Base-by-base conservation (phyloP, 1,140 invertebrate genomes). In the Pachyrhynchus sulphureomaculatus region DNA sequence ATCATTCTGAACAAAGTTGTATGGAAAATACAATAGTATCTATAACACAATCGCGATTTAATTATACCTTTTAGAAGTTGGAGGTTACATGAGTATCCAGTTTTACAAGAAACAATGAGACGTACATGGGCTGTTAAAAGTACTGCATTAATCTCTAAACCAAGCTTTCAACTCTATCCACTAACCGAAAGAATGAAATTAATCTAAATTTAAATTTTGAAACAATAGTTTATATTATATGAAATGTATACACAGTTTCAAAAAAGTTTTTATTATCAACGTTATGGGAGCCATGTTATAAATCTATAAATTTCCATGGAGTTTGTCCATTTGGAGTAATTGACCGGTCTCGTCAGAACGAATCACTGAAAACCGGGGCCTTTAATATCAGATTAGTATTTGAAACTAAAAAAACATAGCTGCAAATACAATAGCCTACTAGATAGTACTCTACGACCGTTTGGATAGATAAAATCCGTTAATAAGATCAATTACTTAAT, bases 51-150 rank as follows among this genome's bases (percentile, higher is more conserved):
- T 49, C 12, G 39, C 54, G 21, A 56, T 0, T 54, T 70, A 29
- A n/a, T 36, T 6, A 68, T 74, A 2, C 63, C 69, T 41, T 72
- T 70, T 41, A 61, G 68, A 13, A 34, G 57, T 0, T 74, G 73
- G 71, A 65, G 73, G 44, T 47, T 73, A 8, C 68, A 70, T 39
- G 69, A 74, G 36, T 72, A 72, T 70, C 65, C 68, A 24, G 10
- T 53, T 6, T 33, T 72, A 5, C 66, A 71, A 5, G 20, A 32
- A 9, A 57, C 66, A 2, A 53, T 58, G 6, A 64, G 60, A 23
- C 48, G 52, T 34, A 42, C 60, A 4, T 72, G 70, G 68, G 54
- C 51, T 2, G 60, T 69, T 0, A 65, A 64, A 53, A 68, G 49
- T 0, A 49, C 36, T 15, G 33, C 15, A 3, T 42, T 57, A 12